Percentiles rank a stretch among this genome's conserved stretches.
Evolutionary conservation across 2,888 invertebrate genomes (phyloP).

Genomic region (Meta bourneti): DNA sequence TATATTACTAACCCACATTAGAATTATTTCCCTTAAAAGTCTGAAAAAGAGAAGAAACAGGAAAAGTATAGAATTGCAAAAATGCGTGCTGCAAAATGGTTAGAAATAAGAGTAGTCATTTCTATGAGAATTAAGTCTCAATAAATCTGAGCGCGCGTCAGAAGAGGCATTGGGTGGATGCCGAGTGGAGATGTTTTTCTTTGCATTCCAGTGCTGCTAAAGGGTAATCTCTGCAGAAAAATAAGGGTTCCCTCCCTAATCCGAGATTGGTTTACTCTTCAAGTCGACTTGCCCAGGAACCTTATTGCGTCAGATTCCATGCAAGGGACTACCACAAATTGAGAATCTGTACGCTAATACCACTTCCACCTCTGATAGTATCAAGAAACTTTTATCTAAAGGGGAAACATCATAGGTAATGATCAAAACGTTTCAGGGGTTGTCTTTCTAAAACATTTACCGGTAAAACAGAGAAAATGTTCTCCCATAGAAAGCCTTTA

Average conservation of each 20-base stretch:
- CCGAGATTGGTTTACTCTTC: slow-evolving; percentile 57
- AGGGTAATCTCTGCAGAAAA: slow-evolving; percentile 51
- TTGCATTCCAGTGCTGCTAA: slow-evolving; percentile 1
- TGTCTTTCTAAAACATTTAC: too few relatives aligned
- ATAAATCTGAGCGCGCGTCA: slow-evolving; percentile 39
- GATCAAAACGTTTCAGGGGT: too few relatives aligned
- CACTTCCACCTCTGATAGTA: too few relatives aligned
- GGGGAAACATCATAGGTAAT: too few relatives aligned
- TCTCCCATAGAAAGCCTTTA: too few relatives aligned
- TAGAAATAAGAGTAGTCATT: slow-evolving; percentile 25
- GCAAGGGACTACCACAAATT: not conserved
- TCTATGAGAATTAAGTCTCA: slow-evolving; percentile 47
- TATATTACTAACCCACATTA: not conserved
- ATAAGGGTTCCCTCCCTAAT: slow-evolving; percentile 38
- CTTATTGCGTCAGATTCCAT: not conserved
- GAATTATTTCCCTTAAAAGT: not conserved
- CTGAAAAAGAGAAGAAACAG: not conserved
- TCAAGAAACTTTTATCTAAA: too few relatives aligned
- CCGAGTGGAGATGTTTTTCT: slow-evolving; percentile 37
- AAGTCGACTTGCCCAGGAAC: slow-evolving; percentile 38
- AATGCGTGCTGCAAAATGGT: not conserved
- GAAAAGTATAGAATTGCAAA: not conserved
- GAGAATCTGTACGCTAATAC: not conserved
- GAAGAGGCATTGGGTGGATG: slow-evolving; percentile 15
- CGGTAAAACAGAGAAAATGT: too few relatives aligned